Conservation (phyloP, 2,113 vertebrate genomes). For the Chitala chitala region DNA sequence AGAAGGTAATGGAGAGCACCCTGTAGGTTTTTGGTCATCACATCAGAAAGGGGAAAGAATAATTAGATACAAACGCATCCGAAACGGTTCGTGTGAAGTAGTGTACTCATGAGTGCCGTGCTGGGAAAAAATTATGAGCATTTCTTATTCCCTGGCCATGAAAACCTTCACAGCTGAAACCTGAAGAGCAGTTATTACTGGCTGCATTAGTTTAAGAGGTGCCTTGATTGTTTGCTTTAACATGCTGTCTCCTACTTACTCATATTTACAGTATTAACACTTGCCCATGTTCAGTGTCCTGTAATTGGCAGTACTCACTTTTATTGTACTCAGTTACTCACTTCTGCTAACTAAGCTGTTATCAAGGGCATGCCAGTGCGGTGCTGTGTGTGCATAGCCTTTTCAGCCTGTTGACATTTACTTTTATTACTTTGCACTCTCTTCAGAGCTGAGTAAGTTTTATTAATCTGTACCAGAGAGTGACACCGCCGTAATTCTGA, state of each 20-base stretch:
- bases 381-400: too few species aligned
- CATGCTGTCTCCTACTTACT: neutral
- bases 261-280: neutral
- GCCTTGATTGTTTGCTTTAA: conserved; percentile 6
- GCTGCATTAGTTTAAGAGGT: neutral
- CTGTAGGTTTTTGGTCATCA: neutral
- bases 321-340: too few species aligned
- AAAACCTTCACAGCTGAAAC: neutral
- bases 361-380: too few species aligned
- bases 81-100: neutral
- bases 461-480: too few species aligned
- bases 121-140: neutral
- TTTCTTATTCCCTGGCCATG: neutral
- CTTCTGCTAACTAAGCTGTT: too few species aligned
- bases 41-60: neutral
- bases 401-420: too few species aligned
- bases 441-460: too few species aligned
- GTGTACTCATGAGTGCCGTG: neutral
- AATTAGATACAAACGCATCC: neutral
- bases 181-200: neutral
- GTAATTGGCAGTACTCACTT: too few species aligned
- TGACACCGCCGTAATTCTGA: too few species aligned
- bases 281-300: too few species aligned
- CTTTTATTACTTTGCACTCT: too few species aligned
- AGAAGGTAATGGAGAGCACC: neutral